phyloP scores from a whole-genome alignment of 2,113 vertebrate species.

The Chionomys nivalis region DNA sequence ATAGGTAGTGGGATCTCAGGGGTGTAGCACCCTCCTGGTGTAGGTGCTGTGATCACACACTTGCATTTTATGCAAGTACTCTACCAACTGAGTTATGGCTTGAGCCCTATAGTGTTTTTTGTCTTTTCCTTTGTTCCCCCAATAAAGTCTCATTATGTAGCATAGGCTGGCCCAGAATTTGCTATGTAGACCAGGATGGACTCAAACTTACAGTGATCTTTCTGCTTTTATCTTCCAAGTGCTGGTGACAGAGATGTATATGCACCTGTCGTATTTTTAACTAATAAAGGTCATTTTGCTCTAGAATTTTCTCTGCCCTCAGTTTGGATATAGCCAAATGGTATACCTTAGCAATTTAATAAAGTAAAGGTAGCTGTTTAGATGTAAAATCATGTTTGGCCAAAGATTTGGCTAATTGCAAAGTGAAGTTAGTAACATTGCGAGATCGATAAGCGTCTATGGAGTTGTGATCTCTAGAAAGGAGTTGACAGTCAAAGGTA shows the following conservation, averaged over 20 bases:
- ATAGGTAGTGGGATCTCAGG: not conserved
- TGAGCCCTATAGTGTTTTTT: not conserved
- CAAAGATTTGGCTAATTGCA: not conserved
- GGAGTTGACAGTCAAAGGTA: not conserved
- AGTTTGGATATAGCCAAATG: conserved; percentile 12
- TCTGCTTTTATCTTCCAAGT: not conserved
- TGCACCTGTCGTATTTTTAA: not conserved
- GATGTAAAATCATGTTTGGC: conserved; percentile 27
- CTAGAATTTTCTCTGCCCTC: not conserved
- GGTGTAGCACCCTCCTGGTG: not conserved
- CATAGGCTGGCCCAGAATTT: not conserved
- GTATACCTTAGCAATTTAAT: conserved; percentile 5
- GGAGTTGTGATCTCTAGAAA: not conserved
- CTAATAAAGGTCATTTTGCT: conserved; percentile 30
- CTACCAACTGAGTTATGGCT: not conserved
- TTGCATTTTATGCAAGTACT: not conserved
- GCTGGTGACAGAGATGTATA: not conserved
- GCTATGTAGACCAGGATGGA: not conserved
- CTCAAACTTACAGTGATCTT: not conserved
- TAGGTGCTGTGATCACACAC: not conserved
- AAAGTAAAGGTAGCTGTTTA: not conserved
- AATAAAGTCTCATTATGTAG: not conserved
- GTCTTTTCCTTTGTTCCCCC: too few relatives aligned
- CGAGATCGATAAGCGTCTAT: not conserved
- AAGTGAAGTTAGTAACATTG: not conserved